A percentile compares a stretch with the other conserved stretches of the same genome.
Evolutionary conservation across 1,140 invertebrate genomes (phyloP).

Genomic region (Wiebesia pumilae): DNA sequence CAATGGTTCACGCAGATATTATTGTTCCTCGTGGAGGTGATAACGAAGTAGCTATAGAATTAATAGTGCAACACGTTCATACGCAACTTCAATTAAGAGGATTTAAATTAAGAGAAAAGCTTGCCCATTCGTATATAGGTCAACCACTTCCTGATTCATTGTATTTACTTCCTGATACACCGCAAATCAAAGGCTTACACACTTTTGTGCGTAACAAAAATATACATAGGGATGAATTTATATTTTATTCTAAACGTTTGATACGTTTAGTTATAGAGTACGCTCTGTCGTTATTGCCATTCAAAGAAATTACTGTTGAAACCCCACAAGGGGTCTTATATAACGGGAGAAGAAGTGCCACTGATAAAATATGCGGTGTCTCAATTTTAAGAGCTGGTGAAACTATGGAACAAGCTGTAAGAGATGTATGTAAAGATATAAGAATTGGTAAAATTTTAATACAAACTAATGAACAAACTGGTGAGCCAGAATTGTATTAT

Average conservation of each 20-base stretch:
- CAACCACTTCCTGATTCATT: slow-evolving; percentile 91
- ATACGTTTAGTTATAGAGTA: slow-evolving; percentile 98
- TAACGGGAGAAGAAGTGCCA: slow-evolving; percentile 88
- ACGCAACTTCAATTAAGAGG: slow-evolving; percentile 94
- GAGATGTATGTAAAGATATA: slow-evolving; percentile 98
- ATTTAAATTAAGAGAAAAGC: slow-evolving; percentile 91
- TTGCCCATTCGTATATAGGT: slow-evolving; percentile 87
- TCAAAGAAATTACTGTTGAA: slow-evolving; percentile 88
- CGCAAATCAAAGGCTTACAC: slow-evolving; percentile 91
- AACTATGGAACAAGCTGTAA: slow-evolving; percentile 98
- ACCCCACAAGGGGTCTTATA: slow-evolving; percentile 92
- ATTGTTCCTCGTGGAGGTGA: slow-evolving; percentile 96
- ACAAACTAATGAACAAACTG: slow-evolving; percentile 96
- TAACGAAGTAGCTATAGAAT: slow-evolving; percentile 96
- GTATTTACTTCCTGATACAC: slow-evolving; percentile 89
- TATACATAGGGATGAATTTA: slow-evolving; percentile 96
- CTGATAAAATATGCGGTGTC: slow-evolving; percentile 97
- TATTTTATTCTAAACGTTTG: slow-evolving; percentile 98
- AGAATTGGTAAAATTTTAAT: slow-evolving; percentile 99
- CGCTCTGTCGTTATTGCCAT: slow-evolving; percentile 93
- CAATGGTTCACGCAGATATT: slow-evolving; percentile 92
- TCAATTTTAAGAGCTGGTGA: slow-evolving; percentile 96
- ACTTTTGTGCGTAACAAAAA: slow-evolving; percentile 95
- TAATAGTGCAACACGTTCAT: slow-evolving; percentile 98
- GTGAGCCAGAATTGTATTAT: slow-evolving; percentile 96